Conservation (phyloP, 2,797 vertebrate species). For the Graptemys geographica region DNA sequence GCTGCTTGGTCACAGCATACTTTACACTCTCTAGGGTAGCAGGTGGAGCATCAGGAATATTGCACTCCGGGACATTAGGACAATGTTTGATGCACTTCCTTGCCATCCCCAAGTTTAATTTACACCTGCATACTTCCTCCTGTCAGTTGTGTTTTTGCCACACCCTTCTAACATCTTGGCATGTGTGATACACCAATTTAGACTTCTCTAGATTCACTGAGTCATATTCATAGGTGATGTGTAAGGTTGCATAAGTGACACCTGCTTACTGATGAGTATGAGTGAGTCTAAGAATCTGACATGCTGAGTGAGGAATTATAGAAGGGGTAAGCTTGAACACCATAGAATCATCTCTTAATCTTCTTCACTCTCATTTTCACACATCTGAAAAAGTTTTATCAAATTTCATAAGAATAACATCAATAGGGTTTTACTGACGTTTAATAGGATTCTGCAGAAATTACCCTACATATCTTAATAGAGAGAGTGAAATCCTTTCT, state of each 20-base stretch:
- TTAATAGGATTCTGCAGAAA: background rate
- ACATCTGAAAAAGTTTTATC: background rate
- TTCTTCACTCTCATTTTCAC: background rate
- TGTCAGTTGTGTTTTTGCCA: background rate
- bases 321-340: background rate
- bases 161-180: background rate
- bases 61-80: background rate
- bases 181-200: background rate
- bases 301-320: background rate
- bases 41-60: background rate
- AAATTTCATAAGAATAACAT: background rate
- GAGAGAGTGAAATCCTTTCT: background rate
- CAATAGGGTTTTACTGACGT: background rate
- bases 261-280: background rate
- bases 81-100: background rate
- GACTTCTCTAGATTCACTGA: background rate
- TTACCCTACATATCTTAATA: background rate
- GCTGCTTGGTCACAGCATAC: background rate
- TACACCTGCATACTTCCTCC: background rate
- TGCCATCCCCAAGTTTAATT: background rate
- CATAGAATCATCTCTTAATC: background rate
- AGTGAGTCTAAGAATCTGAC: background rate
- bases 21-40: background rate
- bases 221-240: background rate
- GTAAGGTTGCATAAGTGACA: background rate